Conservation (phyloP, 2,888 invertebrate species). For the Pandemis corylana region DNA sequence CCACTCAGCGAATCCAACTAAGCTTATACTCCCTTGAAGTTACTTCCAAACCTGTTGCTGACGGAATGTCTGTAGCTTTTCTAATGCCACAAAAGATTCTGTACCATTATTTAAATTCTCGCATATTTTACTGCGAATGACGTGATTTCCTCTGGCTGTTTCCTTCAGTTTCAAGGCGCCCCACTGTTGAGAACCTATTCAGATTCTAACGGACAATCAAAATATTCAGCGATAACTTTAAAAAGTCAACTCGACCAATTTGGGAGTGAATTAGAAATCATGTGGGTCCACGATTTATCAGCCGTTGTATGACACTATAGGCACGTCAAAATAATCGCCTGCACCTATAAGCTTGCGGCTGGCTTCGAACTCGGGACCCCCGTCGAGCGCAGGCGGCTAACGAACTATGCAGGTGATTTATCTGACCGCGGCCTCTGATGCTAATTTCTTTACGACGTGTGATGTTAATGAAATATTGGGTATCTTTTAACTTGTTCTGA, state of each 20-base stretch:
- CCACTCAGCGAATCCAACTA: conserved; percentile 27
- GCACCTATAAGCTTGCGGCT: conserved; percentile 67
- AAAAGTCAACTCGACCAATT: conserved; percentile 9
- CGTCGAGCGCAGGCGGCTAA: conserved; percentile 75
- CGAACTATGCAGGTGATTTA: conserved; percentile 80
- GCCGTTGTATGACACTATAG: conserved; percentile 56
- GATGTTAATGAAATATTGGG: conserved; percentile 70
- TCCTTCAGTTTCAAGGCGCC: conserved; percentile 24
- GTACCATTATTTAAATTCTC: conserved; percentile 59
- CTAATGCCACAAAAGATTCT: conserved; percentile 61
- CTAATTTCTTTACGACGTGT: conserved; percentile 80
- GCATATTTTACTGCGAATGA: conserved; percentile 52
- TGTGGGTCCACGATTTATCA: conserved; percentile 66
- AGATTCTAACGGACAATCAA: conserved; percentile 9
- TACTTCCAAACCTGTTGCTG: conserved; percentile 55
- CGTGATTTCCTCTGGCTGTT: conserved; percentile 44
- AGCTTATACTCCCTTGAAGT: conserved; percentile 11
- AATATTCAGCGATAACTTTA: conserved; percentile 10
- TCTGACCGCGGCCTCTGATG: conserved; percentile 67
- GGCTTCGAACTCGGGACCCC: conserved; percentile 79
- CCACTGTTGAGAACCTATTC: conserved; percentile 23
- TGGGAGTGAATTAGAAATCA: conserved; percentile 39
- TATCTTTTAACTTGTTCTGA: conserved; percentile 50
- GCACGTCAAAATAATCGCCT: conserved; percentile 80
- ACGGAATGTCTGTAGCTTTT: conserved; percentile 55